Evolutionary conservation across 2,113 vertebrate species (phyloP), one percentile per base, ranked within the genome.

Genomic region (Seriola quinqueradiata): DNA sequence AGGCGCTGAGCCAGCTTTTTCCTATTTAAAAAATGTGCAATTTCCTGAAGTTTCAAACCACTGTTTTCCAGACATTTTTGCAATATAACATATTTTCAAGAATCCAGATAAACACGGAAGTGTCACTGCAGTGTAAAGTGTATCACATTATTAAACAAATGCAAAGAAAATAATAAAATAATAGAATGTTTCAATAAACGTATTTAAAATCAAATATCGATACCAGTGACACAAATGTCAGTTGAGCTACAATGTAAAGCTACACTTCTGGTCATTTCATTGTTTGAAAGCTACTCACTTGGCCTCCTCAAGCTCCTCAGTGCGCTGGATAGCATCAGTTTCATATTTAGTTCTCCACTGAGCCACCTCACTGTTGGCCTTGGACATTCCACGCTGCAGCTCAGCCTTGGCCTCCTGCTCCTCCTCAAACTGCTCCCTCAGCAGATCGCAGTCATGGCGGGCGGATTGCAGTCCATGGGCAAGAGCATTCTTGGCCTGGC

Each of bases 261-360:
- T 25, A 8, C 4, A 57, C 50, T 54, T 54, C 21, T 61, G 2
- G 34, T 8, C 9, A 32, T 73, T 58, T 4, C 1, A 6, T 17
- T 57, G n/a, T 36, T 70, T 65, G 17, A 84, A 75, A 23, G 8
- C 8, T 25, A 86, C 89, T 95, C 94, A 97, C 96, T 96, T 97
- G 87, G 96, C 83, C 81, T 97, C 96, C 84, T 97, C 96, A 59
- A 97, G 94, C 86, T 97, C 96, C 82, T 97, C 96, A 0, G 95
- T 96, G 59, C 94, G 93, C 76, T 96, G 96, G 73, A 96, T 96
- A 40, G 96, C 96, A 32, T 96, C 95, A 0, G 96, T 96, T 82
- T 97, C 96, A 12, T 97, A 97, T 70, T 96, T 97, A 57, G 91
- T 85, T 83, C 96, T 96, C 96, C 96, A 97, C 84, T 96, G 95